Base-by-base conservation (phyloP, 2,113 vertebrate species). In the Junco hyemalis region DNA sequence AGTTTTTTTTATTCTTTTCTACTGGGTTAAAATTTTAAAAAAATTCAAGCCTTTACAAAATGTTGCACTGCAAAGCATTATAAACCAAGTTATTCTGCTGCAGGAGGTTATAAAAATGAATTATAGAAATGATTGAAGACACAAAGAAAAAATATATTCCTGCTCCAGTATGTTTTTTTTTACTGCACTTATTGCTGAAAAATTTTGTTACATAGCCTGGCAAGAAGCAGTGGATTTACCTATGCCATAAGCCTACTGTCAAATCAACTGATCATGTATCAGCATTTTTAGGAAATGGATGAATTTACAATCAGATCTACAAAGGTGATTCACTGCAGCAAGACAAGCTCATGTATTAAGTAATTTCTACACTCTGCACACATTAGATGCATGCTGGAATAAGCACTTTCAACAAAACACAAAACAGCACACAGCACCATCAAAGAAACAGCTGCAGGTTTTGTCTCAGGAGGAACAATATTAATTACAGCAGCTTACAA, bases 141-240 rank as follows among this genome's bases (percentile, higher is more conserved):
- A 77, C 24, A 38, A 42, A 78, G 48, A 81, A 93, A 96, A 83
- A 69, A 59, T 72, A 85, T 8, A 57, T 53, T 94, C 20, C 44
- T 51, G n/a, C 36, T 91, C n/a, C 64, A 83, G 6, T 23, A 18
- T 17, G 11, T 1, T 64, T 91, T 73, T 87, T 87, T 73, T 86
- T 79, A 93, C 57, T 93, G 56, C 31, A 85, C 36, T 71, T 56
- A 86, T 54, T 88, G 84, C 53, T 69, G 36, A 36, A 78, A 94
- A 92, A 63, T 20, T 70, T 81, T 83, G 38, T 57, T 86, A 69
- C 22, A 42, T 33, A 91, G 64, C 20, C 48, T 47, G 40, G 35
- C 81, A 63, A 85, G 77, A 88, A 91, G 51, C 38, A 74, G 66
- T 81, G 74, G 89, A 96, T 95, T 96, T 79, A 69, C 87, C 59